Conservation (phyloP, 2,888 invertebrate species). For the Ectobius pallidus region DNA sequence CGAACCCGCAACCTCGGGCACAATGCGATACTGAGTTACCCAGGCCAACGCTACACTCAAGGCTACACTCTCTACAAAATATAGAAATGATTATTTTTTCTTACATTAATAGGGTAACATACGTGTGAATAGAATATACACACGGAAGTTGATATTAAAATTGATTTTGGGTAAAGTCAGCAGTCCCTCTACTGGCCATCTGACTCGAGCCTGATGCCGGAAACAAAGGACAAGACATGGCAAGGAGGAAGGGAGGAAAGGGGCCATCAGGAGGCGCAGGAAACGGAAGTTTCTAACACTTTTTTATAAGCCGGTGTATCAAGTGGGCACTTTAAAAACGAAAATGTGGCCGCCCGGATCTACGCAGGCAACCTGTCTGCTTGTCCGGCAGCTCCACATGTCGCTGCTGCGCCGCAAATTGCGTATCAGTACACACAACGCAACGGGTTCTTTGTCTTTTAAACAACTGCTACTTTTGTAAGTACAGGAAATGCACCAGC, state of each 20-base stretch:
- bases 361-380: constrained; percentile 15
- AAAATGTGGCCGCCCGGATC: constrained; percentile 2
- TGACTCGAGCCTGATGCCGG: not conserved
- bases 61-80: no score
- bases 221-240: constrained; percentile 4
- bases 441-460: constrained; percentile 23
- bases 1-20: no score
- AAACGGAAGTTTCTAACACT: constrained; percentile 18
- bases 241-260: constrained; percentile 9
- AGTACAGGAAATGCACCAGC: no score
- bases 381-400: not conserved
- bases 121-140: no score
- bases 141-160: not conserved
- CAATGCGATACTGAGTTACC: no score
- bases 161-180: not conserved
- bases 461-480: not conserved
- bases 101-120: no score
- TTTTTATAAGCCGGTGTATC: constrained; percentile 1
- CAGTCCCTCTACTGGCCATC: not conserved
- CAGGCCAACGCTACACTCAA: no score
- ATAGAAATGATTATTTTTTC: no score
- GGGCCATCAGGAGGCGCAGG: constrained; percentile 10
- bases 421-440: not conserved
- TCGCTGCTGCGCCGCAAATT: not conserved
- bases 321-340: constrained; percentile 6